Evolutionary conservation across 2,113 vertebrate genomes (phyloP).

Genomic region (Eretmodus cyanostictus): DNA sequence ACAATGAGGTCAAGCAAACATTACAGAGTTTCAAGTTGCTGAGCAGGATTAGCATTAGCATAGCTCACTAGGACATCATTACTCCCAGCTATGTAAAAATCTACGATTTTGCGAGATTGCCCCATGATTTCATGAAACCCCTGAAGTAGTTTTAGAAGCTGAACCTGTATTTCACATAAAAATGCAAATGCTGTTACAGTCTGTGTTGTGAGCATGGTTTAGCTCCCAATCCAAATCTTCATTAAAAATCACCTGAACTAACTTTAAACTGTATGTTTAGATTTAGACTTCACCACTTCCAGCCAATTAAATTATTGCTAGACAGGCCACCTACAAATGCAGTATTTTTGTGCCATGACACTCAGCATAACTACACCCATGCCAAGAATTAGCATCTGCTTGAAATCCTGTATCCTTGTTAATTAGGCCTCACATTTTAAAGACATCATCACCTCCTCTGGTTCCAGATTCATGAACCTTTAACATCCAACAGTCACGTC

Average conservation of each 20-base stretch:
- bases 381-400: neutral
- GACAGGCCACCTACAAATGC: neutral
- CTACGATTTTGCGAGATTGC: neutral
- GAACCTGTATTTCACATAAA: neutral
- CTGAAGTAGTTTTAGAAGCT: neutral
- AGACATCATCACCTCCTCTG: neutral
- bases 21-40: neutral
- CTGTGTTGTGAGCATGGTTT: neutral
- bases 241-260: neutral
- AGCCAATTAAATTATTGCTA: neutral
- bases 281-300: neutral
- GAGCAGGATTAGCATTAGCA: neutral
- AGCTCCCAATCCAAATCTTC: neutral
- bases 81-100: neutral
- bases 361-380: neutral
- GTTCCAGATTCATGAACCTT: neutral
- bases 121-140: neutral
- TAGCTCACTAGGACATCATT: neutral
- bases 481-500: neutral
- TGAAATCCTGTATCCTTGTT: neutral
- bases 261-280: neutral
- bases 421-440: conserved; percentile 2
- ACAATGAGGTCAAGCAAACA: neutral
- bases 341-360: neutral
- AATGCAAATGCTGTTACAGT: neutral